A percentile compares a stretch with the other conserved stretches of the same genome.
Evolutionary conservation across 1,140 invertebrate genomes (phyloP).

Genomic region (Sitodiplosis mosellana): DNA sequence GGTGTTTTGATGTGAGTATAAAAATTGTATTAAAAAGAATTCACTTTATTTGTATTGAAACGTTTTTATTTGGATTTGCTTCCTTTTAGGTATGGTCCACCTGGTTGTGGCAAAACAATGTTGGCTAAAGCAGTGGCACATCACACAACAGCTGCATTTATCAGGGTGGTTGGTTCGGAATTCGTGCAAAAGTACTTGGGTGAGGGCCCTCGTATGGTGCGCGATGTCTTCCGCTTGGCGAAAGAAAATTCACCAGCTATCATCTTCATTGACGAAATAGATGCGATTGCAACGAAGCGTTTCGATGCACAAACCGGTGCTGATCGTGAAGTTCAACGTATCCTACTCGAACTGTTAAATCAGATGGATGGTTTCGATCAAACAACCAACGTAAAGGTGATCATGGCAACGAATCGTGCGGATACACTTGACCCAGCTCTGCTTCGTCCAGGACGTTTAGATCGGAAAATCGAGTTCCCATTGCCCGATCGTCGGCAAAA

Average conservation of each 20-base stretch:
- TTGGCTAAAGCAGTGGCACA: conserved; percentile 97
- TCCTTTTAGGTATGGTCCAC: conserved; percentile 63
- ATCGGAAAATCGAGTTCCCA: conserved; percentile 98
- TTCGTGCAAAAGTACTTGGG: conserved; percentile 99
- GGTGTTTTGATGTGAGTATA: conserved; percentile 77
- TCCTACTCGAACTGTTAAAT: conserved; percentile 91
- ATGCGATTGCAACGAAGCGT: conserved; percentile 95
- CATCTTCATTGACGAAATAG: conserved; percentile 98
- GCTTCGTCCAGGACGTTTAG: conserved; percentile 87
- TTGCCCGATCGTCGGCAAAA: conserved; percentile 95
- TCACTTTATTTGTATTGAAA: too few relatives aligned
- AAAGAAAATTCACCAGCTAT: conserved; percentile 99
- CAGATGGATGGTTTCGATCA: conserved; percentile 99
- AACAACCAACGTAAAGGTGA: conserved; percentile 99
- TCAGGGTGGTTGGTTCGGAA: conserved; percentile 96
- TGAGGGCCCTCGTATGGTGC: conserved; percentile 96
- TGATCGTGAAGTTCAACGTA: conserved; percentile 97
- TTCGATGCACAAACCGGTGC: conserved; percentile 99
- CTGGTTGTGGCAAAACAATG: conserved; percentile 92
- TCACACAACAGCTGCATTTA: conserved; percentile 95
- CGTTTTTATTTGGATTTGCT: too few relatives aligned
- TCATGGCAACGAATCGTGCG: conserved; percentile 96
- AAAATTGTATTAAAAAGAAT: too few relatives aligned
- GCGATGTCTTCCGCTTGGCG: conserved; percentile 95
- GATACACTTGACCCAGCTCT: conserved; percentile 97